Conservation (phyloP, 2,113 vertebrate species). For the Colaptes auratus region DNA sequence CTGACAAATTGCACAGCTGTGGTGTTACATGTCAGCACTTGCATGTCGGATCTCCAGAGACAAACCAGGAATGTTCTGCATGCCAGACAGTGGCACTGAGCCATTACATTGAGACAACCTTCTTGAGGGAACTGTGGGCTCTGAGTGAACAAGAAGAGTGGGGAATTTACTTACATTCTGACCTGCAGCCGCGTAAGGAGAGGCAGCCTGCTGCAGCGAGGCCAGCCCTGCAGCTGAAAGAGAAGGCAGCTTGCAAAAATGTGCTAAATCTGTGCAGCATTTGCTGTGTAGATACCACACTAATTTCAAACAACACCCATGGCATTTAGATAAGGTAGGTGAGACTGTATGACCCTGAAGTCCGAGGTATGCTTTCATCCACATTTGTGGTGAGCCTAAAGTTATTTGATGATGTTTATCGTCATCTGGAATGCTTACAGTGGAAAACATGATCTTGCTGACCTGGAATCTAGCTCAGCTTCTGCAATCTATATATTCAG, state of each 20-base stretch:
- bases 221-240: not conserved
- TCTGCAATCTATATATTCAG: not conserved
- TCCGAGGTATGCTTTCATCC: constrained; percentile 20
- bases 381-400: not conserved
- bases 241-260: not conserved
- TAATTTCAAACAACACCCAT: not conserved
- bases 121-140: not conserved
- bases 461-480: constrained; percentile 45
- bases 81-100: constrained; percentile 49
- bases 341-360: not conserved
- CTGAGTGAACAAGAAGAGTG: not conserved
- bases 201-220: not conserved
- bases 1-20: constrained; percentile 69
- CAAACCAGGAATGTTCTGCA: constrained; percentile 69
- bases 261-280: not conserved
- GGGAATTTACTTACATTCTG: not conserved
- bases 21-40: constrained; percentile 70
- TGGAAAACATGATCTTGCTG: constrained; percentile 51
- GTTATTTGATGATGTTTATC: constrained; percentile 45
- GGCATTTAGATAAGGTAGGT: not conserved
- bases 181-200: not conserved
- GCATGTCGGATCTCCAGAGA: constrained; percentile 57
- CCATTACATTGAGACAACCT: constrained; percentile 51
- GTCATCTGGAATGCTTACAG: constrained; percentile 39
- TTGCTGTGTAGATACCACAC: rapidly evolving